Conservation (phyloP, 2,113 vertebrate genomes). For the Hippopotamus amphibius region DNA sequence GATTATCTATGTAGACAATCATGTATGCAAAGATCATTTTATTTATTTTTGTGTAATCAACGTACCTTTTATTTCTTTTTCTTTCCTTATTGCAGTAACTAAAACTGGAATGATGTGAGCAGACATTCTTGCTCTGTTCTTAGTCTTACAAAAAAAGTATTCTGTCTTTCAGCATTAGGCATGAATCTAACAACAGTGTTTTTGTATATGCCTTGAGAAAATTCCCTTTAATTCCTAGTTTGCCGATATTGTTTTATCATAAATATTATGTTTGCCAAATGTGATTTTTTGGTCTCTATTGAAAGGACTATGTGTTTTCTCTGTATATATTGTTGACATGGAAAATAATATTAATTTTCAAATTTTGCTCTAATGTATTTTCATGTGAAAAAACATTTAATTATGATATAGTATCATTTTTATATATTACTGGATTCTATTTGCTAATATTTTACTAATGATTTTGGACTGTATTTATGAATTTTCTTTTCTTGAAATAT, state of each 20-base stretch:
- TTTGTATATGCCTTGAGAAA: neutral
- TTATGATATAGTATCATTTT: neutral
- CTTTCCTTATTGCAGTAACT: neutral
- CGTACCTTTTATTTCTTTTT: neutral
- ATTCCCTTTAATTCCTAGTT: neutral
- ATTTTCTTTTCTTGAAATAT: neutral
- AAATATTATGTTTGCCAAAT: neutral
- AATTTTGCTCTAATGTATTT: neutral
- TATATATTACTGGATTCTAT: neutral
- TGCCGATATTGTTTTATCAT: neutral
- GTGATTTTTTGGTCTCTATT: neutral
- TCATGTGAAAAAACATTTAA: neutral
- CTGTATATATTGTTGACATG: neutral
- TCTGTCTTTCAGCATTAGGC: neutral
- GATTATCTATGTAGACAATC: neutral
- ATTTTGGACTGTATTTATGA: neutral
- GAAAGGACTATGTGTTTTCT: neutral
- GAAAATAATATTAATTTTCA: neutral
- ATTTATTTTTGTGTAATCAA: neutral
- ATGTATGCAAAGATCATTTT: conserved; percentile 1
- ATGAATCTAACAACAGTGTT: neutral
- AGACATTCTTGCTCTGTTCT: neutral
- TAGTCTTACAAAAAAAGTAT: neutral
- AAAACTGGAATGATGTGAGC: neutral
- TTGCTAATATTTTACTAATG: neutral